A percentile compares a stretch with the other conserved stretches of the same genome.
These are phyloP conservation scores for Anodontia alba DNA, from an alignment of 2,888 invertebrate genomes.

Conservation along the genomic window DNA sequence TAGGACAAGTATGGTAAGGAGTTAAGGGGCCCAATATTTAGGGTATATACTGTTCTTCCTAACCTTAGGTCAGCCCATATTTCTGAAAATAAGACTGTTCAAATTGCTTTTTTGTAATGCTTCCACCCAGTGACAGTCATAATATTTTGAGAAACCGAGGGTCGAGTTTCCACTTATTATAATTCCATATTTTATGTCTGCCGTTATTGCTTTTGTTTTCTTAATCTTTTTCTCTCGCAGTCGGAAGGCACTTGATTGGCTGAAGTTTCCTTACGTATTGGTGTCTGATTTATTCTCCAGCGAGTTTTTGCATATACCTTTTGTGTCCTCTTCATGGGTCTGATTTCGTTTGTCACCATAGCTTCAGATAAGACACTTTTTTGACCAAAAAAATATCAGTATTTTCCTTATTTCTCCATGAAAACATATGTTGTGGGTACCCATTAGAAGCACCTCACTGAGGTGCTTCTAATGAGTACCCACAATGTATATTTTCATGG, in stretches of 20 bases:
- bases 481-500: too few relatives aligned
- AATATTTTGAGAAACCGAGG: slow-evolving; percentile 14
- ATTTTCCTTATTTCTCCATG: too few relatives aligned
- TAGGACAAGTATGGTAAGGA: too few relatives aligned
- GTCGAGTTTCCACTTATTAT: not conserved
- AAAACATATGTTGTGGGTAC: too few relatives aligned
- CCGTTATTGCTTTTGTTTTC: not conserved
- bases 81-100: not conserved
- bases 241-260: not conserved
- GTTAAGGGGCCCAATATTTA: too few relatives aligned
- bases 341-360: too few relatives aligned
- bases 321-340: not conserved
- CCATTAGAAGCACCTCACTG: too few relatives aligned
- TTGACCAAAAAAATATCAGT: too few relatives aligned
- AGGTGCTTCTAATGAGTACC: too few relatives aligned
- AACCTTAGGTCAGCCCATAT: not conserved
- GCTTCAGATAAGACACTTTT: too few relatives aligned
- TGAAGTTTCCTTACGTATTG: not conserved
- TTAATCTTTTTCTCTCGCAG: not conserved
- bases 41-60: not conserved
- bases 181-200: slow-evolving; percentile 16
- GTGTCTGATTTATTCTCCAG: not conserved
- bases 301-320: not conserved
- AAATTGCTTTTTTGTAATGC: slow-evolving; percentile 3
- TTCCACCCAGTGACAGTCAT: not conserved